Base-by-base conservation (phyloP, 2,113 vertebrate species). In the Aythya baeri region DNA sequence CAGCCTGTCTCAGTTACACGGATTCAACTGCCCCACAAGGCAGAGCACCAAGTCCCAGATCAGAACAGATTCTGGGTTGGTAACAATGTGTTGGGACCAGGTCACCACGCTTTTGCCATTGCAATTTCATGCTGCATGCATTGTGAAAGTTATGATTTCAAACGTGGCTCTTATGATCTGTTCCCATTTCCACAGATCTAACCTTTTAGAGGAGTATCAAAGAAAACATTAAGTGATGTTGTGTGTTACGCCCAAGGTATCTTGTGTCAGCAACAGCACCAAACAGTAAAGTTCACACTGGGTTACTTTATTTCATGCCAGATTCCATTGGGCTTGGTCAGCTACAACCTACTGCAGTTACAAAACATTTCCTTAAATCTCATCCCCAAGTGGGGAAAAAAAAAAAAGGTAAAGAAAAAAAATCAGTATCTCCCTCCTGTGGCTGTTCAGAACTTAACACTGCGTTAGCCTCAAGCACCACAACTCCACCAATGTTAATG, bases 381-480 rank as follows among this genome's bases (percentile, higher is more conserved):
- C 36, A 82, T 5, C 0, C 27, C 8, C 13, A 71, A 36, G 7
- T 11, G 13, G 17, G 13, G 4, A 12, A 90, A 67, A 14, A 90
- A 65, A 85, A 41, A 41, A 41, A 81, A 43, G 4, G 72, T 12
- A 1, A 2, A 22, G 68, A 29, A 3, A 6, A 74, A 21, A 41
- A 29, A 38, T 71, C 27, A 67, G 32, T 31, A 54, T 22, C 34
- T 31, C 5, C 11, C 41, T 86, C 5, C 9, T 50, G 57, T 65
- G 9, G 29, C 49, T 61, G 4, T 7, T 43, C 0, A 59, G 46
- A 54, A n/a, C 7, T 46, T 63, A 59, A 80, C 10, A 55, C 1
- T 0, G 0, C 9, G 29, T n/a, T 57, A 44, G 16, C 21, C n/a
- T 67, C 55, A 34, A 83, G 71, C 11, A 66, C 29, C 8, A 91